Evolutionary conservation across 2,113 vertebrate genomes (phyloP).

Genomic region (Microtus oregoni): DNA sequence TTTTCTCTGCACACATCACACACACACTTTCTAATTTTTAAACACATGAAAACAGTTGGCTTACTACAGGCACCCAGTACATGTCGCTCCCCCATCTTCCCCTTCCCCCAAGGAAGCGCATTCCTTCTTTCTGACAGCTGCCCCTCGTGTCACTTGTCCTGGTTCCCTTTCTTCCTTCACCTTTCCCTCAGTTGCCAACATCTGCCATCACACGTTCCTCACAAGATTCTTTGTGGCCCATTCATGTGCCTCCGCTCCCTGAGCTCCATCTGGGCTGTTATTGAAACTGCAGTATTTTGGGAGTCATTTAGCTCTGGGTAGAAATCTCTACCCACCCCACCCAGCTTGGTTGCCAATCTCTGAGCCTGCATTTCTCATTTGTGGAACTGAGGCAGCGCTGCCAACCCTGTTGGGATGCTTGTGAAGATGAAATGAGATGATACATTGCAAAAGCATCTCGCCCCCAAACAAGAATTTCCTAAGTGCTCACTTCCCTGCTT

Average conservation of each 20-base stretch:
- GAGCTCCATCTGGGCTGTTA: background rate
- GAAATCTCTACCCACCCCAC: conserved; percentile 13
- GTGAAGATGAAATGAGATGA: background rate
- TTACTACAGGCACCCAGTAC: background rate
- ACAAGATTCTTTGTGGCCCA: background rate
- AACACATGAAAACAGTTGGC: background rate
- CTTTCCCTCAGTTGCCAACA: background rate
- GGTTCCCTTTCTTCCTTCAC: background rate
- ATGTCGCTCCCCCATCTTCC: background rate
- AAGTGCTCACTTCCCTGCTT: background rate
- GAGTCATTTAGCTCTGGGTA: background rate
- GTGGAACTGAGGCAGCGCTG: background rate
- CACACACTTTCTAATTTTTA: background rate
- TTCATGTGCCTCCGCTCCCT: background rate
- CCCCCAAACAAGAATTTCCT: background rate
- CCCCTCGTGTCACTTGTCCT: background rate
- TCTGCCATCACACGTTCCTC: background rate
- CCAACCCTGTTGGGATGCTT: background rate
- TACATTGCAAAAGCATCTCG: background rate
- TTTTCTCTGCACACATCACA: background rate
- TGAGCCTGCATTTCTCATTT: background rate
- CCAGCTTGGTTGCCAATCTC: background rate
- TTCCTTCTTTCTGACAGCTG: background rate
- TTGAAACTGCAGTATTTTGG: background rate
- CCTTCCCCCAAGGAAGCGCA: background rate